phyloP scores from a whole-genome alignment of 2,888 invertebrate species.

The Drosophila kuntzei region DNA sequence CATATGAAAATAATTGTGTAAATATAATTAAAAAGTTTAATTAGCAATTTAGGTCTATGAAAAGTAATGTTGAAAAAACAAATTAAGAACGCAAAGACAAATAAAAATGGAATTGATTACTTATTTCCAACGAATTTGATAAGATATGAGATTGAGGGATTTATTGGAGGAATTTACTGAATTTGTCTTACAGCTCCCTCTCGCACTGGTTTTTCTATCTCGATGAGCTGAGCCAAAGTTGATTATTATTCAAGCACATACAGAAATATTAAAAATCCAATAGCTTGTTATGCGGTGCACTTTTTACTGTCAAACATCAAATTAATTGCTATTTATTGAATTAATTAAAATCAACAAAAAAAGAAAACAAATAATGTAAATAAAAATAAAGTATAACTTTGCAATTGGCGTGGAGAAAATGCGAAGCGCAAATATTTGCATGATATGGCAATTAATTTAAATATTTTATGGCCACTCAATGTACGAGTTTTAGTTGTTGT shows the following conservation, averaged over 20 bases:
- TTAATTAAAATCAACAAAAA: constrained; percentile 26
- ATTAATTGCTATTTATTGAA: constrained; percentile 52
- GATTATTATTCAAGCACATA: not conserved
- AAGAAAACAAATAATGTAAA: not conserved
- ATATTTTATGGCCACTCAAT: constrained; percentile 58
- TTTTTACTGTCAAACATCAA: constrained; percentile 13
- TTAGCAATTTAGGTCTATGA: constrained; percentile 3
- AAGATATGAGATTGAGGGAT: not conserved
- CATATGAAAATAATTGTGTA: constrained; percentile 12
- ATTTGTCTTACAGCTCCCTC: not conserved
- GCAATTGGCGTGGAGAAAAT: constrained; percentile 44
- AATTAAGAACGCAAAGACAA: not conserved
- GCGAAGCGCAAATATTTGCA: constrained; percentile 63
- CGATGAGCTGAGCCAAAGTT: not conserved
- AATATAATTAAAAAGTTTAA: constrained; percentile 26
- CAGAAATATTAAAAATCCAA: constrained; percentile 2
- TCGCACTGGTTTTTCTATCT: not conserved
- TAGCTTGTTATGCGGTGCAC: not conserved
- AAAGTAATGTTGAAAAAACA: not conserved
- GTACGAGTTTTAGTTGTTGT: constrained; percentile 2
- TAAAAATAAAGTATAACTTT: constrained; percentile 20
- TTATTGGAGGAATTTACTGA: not conserved
- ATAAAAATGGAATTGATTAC: not conserved
- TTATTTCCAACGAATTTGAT: not conserved
- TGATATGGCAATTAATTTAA: constrained; percentile 70